A percentile compares a stretch with the other conserved stretches of the same genome.
Conservation (phyloP, 2,797 vertebrate species). For the Falco biarmicus region DNA sequence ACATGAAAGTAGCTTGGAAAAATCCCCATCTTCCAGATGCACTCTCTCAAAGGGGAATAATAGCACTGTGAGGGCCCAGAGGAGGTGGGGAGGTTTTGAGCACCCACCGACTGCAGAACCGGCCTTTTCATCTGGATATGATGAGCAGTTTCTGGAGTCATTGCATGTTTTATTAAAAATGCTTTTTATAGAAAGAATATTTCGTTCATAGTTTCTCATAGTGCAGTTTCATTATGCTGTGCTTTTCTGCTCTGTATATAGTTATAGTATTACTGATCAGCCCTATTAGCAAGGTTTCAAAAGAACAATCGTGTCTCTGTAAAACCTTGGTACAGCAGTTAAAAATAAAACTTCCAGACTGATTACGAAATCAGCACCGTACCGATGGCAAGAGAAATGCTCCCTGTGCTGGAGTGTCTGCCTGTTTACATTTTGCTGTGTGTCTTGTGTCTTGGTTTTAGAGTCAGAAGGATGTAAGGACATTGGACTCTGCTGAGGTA, state of each 20-base stretch:
- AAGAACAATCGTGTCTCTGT: conserved; percentile 65
- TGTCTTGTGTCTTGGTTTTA: background rate
- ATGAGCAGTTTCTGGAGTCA: conserved; percentile 35
- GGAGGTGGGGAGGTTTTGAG: background rate
- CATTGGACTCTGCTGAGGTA: background rate
- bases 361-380: background rate
- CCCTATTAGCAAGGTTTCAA: conserved; percentile 32
- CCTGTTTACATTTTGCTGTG: background rate
- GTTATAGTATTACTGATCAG: conserved; percentile 50
- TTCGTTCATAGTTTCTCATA: conserved; percentile 11
- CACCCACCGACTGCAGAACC: background rate
- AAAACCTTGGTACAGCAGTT: conserved; percentile 36
- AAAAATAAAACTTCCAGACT: conserved; percentile 52
- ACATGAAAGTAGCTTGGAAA: conserved; percentile 31
- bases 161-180: conserved; percentile 59
- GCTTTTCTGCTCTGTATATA: conserved; percentile 10
- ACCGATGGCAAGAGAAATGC: background rate
- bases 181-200: conserved; percentile 24
- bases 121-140: background rate
- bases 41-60: background rate
- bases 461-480: background rate
- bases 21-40: conserved; percentile 16
- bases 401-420: background rate
- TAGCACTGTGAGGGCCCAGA: background rate
- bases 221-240: conserved; percentile 16